These are phyloP conservation scores for Agriopis aurantiaria DNA, from an alignment of 2,888 invertebrate species.

Conservation along the genomic window DNA sequence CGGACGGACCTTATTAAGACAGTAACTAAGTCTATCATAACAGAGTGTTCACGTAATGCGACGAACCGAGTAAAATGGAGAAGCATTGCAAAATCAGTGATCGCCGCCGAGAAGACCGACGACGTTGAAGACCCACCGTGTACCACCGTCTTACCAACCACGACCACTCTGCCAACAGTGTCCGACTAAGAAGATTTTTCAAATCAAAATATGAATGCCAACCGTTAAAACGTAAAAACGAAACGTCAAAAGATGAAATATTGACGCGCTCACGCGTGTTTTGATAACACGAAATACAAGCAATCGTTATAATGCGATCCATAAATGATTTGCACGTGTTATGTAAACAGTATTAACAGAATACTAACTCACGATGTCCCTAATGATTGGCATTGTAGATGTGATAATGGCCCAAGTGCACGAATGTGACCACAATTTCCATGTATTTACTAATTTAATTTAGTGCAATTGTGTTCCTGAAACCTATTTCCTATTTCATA, in stretches of 20 bases:
- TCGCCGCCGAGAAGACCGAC: too few species aligned
- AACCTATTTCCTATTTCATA: neutral
- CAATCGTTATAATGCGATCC: constrained; percentile 19
- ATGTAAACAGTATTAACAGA: constrained; percentile 17
- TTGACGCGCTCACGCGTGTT: constrained; percentile 1
- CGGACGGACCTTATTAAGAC: too few species aligned
- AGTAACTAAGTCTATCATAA: too few species aligned
- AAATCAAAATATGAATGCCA: too few species aligned
- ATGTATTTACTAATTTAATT: constrained; percentile 32
- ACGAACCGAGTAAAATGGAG: too few species aligned
- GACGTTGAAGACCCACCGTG: too few species aligned
- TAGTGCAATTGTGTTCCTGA: constrained; percentile 23
- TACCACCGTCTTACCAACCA: too few species aligned
- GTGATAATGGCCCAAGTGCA: constrained; percentile 38
- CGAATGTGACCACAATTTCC: constrained; percentile 33
- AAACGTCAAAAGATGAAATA: neutral
- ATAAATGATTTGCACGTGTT: constrained; percentile 19
- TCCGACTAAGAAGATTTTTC: too few species aligned
- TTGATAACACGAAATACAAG: constrained; percentile 22
- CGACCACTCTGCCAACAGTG: too few species aligned
- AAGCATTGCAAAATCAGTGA: too few species aligned
- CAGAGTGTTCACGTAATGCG: too few species aligned
- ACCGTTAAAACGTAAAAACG: too few species aligned
- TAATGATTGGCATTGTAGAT: constrained; percentile 26
- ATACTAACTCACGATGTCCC: constrained; percentile 19